A percentile compares a stretch with the other conserved stretches of the same genome.
phyloP scores from a whole-genome alignment of 2,888 invertebrate genomes.

The Trypoxylon attenuatum region DNA sequence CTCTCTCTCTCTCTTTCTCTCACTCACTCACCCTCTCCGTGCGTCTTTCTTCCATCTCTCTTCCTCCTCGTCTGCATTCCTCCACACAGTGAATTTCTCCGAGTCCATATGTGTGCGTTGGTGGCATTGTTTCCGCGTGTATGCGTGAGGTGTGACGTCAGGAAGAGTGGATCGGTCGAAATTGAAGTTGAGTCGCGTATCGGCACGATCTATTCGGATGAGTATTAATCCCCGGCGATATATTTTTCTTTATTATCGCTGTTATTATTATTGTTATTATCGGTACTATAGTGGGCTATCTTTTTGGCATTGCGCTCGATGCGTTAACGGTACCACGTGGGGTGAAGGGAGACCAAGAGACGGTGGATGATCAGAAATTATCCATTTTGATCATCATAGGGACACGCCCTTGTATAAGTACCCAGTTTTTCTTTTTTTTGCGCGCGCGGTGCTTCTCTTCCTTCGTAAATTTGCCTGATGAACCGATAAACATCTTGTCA shows the following conservation, averaged over 20 bases:
- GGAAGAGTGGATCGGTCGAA: slow-evolving; percentile 19
- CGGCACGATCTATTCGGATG: slow-evolving; percentile 46
- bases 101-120: too few relatives aligned
- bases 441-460: background rate
- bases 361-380: slow-evolving; percentile 10
- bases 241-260: too few relatives aligned
- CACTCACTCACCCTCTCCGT: too few relatives aligned
- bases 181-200: slow-evolving; percentile 40
- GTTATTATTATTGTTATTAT: slow-evolving; percentile 44
- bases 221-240: slow-evolving; percentile 50
- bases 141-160: background rate
- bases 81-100: too few relatives aligned
- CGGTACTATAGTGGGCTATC: background rate
- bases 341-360: too few relatives aligned
- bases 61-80: too few relatives aligned
- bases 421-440: background rate
- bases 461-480: background rate
- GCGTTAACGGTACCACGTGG: slow-evolving; percentile 19
- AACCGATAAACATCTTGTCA: background rate
- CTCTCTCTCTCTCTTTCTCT: too few relatives aligned
- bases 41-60: too few relatives aligned
- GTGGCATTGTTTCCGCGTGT: slow-evolving; percentile 1
- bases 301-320: slow-evolving; percentile 18
- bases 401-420: slow-evolving; percentile 29
- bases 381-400: slow-evolving; percentile 42